phyloP scores from a whole-genome alignment of 2,797 vertebrate species.

The Crypturellus tataupa region DNA sequence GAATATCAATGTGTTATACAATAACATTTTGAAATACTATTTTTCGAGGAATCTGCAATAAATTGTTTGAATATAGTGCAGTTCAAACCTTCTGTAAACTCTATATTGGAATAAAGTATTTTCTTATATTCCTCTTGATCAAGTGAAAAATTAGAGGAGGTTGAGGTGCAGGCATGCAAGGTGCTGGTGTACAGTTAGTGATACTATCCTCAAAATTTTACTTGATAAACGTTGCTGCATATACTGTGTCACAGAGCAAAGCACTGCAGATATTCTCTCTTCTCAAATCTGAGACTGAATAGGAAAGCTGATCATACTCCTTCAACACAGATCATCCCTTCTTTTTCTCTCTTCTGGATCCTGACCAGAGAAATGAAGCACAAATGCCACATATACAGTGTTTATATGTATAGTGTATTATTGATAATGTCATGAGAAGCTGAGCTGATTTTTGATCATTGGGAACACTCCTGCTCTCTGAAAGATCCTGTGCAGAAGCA shows the following conservation, averaged over 20 bases:
- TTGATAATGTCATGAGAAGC: not conserved
- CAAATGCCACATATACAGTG: not conserved
- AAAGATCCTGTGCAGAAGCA: not conserved
- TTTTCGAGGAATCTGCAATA: not conserved
- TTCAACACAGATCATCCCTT: not conserved
- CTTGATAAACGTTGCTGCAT: not conserved
- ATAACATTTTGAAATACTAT: not conserved
- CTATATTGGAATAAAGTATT: not conserved
- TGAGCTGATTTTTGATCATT: fast-evolving
- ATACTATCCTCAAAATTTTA: not conserved
- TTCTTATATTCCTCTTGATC: fast-evolving
- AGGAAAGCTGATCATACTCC: not conserved
- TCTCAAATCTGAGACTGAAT: not conserved
- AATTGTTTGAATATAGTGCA: not conserved
- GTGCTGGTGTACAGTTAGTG: not conserved
- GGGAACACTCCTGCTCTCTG: not conserved
- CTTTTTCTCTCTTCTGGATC: not conserved
- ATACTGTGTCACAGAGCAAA: not conserved
- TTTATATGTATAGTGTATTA: not conserved
- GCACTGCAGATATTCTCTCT: not conserved
- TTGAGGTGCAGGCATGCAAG: not conserved
- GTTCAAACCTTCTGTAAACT: not conserved
- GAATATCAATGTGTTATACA: not conserved
- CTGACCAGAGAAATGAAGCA: not conserved
- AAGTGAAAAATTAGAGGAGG: fast-evolving